Base-by-base conservation (phyloP, 2,888 invertebrate species). In the Eristalis intricaria region DNA sequence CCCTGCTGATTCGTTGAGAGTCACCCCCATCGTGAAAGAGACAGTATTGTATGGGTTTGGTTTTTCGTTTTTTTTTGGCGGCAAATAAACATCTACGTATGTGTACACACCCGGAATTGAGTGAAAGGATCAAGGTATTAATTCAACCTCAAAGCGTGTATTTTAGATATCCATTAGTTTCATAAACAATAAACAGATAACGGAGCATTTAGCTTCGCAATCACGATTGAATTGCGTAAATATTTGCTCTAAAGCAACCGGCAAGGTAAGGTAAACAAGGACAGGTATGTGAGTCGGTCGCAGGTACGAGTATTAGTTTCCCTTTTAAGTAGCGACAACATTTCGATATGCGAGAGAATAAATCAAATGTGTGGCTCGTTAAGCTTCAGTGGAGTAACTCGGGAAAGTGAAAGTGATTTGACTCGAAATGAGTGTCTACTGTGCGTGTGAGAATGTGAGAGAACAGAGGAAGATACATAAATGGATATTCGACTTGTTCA, bases 1-100 rank as follows among this genome's bases (percentile, higher is more conserved):
- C 70, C 70, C 56, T 70, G 70, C 60, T 70, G 70, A n/a, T 70
- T 60, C 38, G 19, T 70, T 50, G 23, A 43, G 15, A 73, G 19
- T 63, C 63, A 73, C 50, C 73, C 73, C 63, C 61, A 73, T 61
- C 32, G 50, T 40, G 61, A 22, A n/a, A n/a, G 29, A 26, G 40
- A 26, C 50, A 50, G 4, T 50, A 50, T 8, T 50, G 50, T 8
- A 43, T 19, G 2, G 15, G 43, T 60, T n/a, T n/a, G n/a, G 2
- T 26, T 61, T 66, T 26, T 26, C 26, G 2, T n/a, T 61, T 66
- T 68, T 63, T 63, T 73, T 63, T 73, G 43, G 29, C 73, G 43
- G 73, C 13, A 63, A 63, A 15, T 32, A 61, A 23, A 60, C 13
- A 10, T 15, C 3, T 60, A 71, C 23, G 2, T 23, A 61, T 32